Conservation (phyloP, 2,888 invertebrate species). For the Pheosia tremula region DNA sequence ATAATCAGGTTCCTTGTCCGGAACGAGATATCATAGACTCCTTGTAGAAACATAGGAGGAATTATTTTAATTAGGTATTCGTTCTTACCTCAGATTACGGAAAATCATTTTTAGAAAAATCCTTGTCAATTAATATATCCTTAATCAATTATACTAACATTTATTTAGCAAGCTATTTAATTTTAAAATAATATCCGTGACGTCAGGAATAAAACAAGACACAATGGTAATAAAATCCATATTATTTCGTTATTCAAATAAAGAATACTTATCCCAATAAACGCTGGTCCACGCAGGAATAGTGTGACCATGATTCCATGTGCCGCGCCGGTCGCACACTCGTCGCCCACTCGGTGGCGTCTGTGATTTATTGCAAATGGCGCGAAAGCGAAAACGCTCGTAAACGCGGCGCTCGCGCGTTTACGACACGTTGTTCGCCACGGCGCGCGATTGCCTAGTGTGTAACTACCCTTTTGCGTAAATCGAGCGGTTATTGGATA, state of each 20-base stretch:
- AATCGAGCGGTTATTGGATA: constrained; percentile 58
- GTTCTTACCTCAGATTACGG: too few species aligned
- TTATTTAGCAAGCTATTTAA: too few species aligned
- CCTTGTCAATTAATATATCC: too few species aligned
- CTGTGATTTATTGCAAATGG: constrained; percentile 83
- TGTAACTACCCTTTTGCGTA: constrained; percentile 58
- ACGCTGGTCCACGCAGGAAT: constrained; percentile 45
- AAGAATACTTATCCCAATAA: constrained; percentile 11
- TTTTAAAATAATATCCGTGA: too few species aligned
- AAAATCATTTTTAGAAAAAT: too few species aligned
- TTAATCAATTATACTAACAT: too few species aligned
- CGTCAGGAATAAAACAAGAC: too few species aligned
- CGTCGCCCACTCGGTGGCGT: constrained; percentile 74
- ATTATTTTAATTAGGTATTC: too few species aligned
- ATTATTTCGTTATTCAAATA: background rate
- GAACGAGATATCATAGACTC: too few species aligned
- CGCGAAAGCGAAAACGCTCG: constrained; percentile 82
- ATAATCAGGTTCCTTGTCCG: too few species aligned
- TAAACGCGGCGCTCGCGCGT: constrained; percentile 66
- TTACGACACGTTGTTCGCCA: constrained; percentile 74
- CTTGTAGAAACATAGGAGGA: too few species aligned
- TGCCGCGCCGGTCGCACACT: constrained; percentile 54
- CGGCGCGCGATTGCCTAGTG: constrained; percentile 64
- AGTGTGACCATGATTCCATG: constrained; percentile 61
- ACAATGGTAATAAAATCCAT: too few species aligned